Evolutionary conservation across 1,140 invertebrate species (phyloP).

Genomic region (Pogonomyrmex californicus): DNA sequence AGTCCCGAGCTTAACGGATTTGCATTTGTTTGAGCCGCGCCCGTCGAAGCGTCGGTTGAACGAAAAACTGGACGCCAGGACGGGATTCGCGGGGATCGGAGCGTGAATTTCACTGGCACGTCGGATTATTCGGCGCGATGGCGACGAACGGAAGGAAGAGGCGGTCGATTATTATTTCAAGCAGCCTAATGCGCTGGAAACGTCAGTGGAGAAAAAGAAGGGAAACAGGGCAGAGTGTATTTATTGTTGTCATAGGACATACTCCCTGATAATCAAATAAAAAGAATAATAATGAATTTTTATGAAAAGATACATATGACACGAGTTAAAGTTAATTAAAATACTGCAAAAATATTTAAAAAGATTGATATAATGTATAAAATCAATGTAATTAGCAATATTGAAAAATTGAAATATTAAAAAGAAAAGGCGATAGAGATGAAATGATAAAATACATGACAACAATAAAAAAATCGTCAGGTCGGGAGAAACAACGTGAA

Average conservation of each 20-base stretch:
- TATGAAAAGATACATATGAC: neutral
- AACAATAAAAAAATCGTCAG: neutral
- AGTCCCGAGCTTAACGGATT: slow-evolving; percentile 76
- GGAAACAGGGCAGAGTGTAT: neutral
- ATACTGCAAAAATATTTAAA: neutral
- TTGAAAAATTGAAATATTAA: neutral
- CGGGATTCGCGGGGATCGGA: slow-evolving; percentile 62
- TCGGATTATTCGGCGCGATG: slow-evolving; percentile 57
- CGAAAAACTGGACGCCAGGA: slow-evolving; percentile 68
- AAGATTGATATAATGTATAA: neutral
- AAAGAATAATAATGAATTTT: neutral
- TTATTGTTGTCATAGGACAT: slow-evolving; percentile 38
- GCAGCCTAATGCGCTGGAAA: slow-evolving; percentile 56
- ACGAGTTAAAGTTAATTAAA: neutral
- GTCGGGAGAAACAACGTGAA: neutral
- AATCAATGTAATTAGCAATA: neutral
- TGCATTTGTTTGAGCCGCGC: slow-evolving; percentile 74
- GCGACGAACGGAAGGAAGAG: slow-evolving; percentile 62
- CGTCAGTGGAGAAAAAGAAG: slow-evolving; percentile 5
- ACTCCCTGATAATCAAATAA: neutral
- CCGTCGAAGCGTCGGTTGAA: slow-evolving; percentile 62
- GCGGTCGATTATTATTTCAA: slow-evolving; percentile 67
- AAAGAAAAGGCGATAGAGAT: neutral
- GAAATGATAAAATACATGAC: neutral
- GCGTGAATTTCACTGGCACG: slow-evolving; percentile 67